Base-by-base conservation (phyloP, 2,797 vertebrate genomes). In the Pangasius macronema region DNA sequence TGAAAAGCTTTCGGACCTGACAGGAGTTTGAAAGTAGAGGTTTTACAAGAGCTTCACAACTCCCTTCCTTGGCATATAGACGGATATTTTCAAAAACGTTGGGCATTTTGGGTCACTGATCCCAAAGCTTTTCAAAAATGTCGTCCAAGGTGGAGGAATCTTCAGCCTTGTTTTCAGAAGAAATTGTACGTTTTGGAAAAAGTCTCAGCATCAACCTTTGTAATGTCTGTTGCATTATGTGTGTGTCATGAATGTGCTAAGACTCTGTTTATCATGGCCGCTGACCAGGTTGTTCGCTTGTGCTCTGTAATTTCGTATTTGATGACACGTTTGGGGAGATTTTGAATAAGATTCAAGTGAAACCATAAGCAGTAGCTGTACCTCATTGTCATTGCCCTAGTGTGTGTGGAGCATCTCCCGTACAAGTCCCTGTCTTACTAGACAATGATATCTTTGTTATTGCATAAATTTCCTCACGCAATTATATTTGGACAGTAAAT, bases 1-100 rank as follows among this genome's bases (percentile, higher is more conserved):
- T 79, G 49, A 85, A 67, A 73, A 85, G 83, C 53, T 75, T 79
- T 79, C 42, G 14, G 46, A 36, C 73, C 49, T 55, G 84, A 65
- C 73, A 11, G 46, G 84, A 77, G 46, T 68, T 83, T 83, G 51
- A 83, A 83, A 24, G 46, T 36, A 13, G 42, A 33, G 39, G 39
- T 63, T 63, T 63, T 82, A 82, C n/a, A 46, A 63, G 63, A 67
- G 68, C 82, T 67, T 68, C 63, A 68, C 61, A 36, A 33, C 36
- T 51, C 46, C 14, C 46, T 4, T 53, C 46, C 82, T 83, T 51
- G 42, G n/a, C 18, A 22, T 49, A 65, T 20, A 49, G 16, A 67
- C 16, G 1, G 20, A 36, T 24, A 33, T 65, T 49, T 65, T 36
- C 1, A 0, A 13, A 36, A 68, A 53, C 24, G n/a, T n/a, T n/a